Base-by-base conservation (phyloP, 2,113 vertebrate species). In the Stictonetta naevosa region DNA sequence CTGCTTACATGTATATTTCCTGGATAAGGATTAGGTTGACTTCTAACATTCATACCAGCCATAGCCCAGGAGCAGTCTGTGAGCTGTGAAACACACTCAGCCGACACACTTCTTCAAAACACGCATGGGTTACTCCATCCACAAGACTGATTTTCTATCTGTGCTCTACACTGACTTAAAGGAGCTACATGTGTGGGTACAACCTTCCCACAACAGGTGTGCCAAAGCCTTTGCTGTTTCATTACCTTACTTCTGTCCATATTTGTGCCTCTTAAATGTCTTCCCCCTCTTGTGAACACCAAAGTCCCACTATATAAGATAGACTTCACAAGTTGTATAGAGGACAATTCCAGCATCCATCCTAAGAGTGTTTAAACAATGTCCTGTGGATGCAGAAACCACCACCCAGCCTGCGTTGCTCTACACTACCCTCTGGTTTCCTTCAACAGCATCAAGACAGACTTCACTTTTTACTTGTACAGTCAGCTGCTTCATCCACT, bases 41-140 rank as follows among this genome's bases (percentile, higher is more conserved):
- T 80, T 25, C 50, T 16, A 0, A 8, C 3, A 8, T 31, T 55
- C 38, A 18, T n/a, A 55, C 4, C 31, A 26, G 50, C n/a, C 16
- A 3, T 4, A 34, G 28, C 4, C 64, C 26, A 2, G 5, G 67
- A 33, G 25, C 0, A 3, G 48, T 20, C 15, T 28, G 56, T 0
- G 10, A 6, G 79, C 18, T 58, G 53, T 38, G 90, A 75, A 87
- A 67, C 3, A 26, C 44, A 19, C 36, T 67, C 33, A 36, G n/a
- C 67, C 12, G 19, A 28, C 58, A 34, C 26, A 52, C 34, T 44
- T 50, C 20, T 36, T 23, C 21, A 36, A 13, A 23, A 46, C 60
- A 11, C 0, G 0, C 14, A 4, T 0, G 17, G 1, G 1, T 76
- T 36, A 59, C 34, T 73, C 34, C 86, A 29, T 48, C 46, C 46